Percentiles rank a stretch among this genome's conserved stretches.
These are phyloP conservation scores for Aplidium turbinatum DNA, from an alignment of 23 tunicate species.

Conservation along the genomic window DNA sequence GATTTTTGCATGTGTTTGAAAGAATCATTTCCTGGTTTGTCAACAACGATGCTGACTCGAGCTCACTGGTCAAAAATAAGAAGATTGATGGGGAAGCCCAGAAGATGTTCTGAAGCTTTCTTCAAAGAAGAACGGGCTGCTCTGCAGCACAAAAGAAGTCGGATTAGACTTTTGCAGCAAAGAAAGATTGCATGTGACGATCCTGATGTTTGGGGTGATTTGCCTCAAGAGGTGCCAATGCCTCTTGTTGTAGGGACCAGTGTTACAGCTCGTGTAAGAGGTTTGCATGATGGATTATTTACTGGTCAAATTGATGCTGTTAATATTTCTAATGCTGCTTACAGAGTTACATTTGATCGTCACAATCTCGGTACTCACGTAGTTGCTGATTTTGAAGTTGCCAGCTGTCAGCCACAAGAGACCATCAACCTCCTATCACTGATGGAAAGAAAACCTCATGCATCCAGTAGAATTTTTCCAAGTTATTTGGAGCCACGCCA, in stretches of 20 bases:
- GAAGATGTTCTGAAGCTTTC: conserved; percentile 85
- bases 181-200: conserved; percentile 68
- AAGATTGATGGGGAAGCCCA: conserved; percentile 86
- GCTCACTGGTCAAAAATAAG: conserved; percentile 92
- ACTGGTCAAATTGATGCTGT: conserved; percentile 94
- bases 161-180: conserved; percentile 71
- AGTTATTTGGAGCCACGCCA: conserved; percentile 19
- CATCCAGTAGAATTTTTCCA: conserved; percentile 23
- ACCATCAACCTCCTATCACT: conserved; percentile 78
- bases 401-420: conserved; percentile 89
- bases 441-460: conserved; percentile 63
- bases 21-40: conserved; percentile 81
- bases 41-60: conserved; percentile 61
- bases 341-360: conserved; percentile 83
- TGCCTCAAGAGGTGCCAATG: conserved; percentile 85
- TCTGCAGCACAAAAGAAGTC: conserved; percentile 52
- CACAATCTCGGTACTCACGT: conserved; percentile 67
- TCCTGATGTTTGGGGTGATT: conserved; percentile 46
- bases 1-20: conserved; percentile 85
- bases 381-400: conserved; percentile 81
- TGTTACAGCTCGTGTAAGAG: conserved; percentile 83
- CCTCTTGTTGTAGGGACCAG: conserved; percentile 79
- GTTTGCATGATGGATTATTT: conserved; percentile 76
- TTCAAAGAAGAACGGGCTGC: conserved; percentile 81
- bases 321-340: conserved; percentile 62